Evolutionary conservation across 2,888 invertebrate species (phyloP).

Genomic region (Lepidochrysops patricia): DNA sequence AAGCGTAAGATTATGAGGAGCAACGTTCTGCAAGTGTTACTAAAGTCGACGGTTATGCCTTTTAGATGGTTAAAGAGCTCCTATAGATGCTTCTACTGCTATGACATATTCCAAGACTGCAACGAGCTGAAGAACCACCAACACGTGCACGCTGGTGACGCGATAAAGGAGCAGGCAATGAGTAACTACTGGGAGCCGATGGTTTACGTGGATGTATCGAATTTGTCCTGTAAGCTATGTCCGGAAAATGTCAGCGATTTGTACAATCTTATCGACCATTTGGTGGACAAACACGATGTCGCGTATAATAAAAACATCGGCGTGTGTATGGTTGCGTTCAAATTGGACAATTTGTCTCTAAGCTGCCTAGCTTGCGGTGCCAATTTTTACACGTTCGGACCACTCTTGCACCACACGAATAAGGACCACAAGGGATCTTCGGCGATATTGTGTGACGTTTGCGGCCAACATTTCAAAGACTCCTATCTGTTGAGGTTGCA

Average conservation of each 20-base stretch:
- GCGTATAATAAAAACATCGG: constrained; percentile 58
- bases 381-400: constrained; percentile 57
- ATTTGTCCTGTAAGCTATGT: constrained; percentile 50
- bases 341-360: constrained; percentile 49
- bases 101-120: constrained; percentile 61
- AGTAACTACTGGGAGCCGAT: constrained; percentile 61
- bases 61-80: constrained; percentile 65
- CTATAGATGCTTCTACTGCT: constrained; percentile 65
- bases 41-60: constrained; percentile 56
- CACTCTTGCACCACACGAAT: constrained; percentile 56
- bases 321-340: constrained; percentile 56
- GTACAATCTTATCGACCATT: constrained; percentile 55
- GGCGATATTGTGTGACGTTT: constrained; percentile 55
- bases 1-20: constrained; percentile 51
- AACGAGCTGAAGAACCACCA: constrained; percentile 54
- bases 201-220: constrained; percentile 54
- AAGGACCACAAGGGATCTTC: constrained; percentile 62
- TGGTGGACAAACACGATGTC: constrained; percentile 42
- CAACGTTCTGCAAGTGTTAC: constrained; percentile 51
- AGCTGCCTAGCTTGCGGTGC: constrained; percentile 53
- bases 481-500: constrained; percentile 44
- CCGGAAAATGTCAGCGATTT: constrained; percentile 42
- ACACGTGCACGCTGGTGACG: constrained; percentile 37
- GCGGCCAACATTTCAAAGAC: constrained; percentile 63
- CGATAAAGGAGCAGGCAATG: constrained; percentile 50